Percentiles rank a stretch among this genome's conserved stretches.
phyloP scores from a whole-genome alignment of 2,888 invertebrate genomes.

The Tenthredo livida region DNA sequence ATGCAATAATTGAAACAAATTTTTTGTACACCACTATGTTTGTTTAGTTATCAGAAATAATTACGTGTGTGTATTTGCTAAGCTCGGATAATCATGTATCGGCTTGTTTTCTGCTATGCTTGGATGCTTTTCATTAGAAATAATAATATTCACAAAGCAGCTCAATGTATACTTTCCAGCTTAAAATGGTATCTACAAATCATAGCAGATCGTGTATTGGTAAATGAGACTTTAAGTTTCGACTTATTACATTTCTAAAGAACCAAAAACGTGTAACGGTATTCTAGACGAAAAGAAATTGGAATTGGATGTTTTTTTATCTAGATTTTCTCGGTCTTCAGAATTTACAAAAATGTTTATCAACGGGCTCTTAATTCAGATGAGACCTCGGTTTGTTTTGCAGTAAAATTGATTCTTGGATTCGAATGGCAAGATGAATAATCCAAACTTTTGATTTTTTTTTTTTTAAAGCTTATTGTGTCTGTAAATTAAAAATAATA shows the following conservation, averaged over 20 bases:
- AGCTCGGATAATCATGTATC: constrained; percentile 15
- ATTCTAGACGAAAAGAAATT: not conserved
- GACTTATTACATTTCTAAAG: not conserved
- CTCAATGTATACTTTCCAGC: constrained; percentile 28
- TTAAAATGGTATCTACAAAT: constrained; percentile 27
- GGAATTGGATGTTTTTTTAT: not conserved
- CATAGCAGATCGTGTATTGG: not conserved
- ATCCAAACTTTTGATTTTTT: not conserved
- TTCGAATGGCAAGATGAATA: not conserved
- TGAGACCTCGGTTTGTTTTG: not conserved
- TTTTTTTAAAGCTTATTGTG: not conserved
- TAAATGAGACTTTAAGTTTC: not conserved
- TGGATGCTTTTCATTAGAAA: not conserved
- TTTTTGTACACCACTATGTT: not conserved
- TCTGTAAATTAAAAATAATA: not conserved
- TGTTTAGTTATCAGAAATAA: constrained; percentile 1
- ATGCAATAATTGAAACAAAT: not conserved
- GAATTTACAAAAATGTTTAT: not conserved
- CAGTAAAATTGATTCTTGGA: not conserved
- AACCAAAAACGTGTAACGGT: not conserved
- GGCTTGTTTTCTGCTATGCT: constrained; percentile 19
- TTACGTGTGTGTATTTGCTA: not conserved
- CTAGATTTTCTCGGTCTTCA: not conserved
- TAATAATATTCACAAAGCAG: not conserved
- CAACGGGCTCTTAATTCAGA: not conserved